phyloP scores from a whole-genome alignment of 1,140 invertebrate genomes.

The Tribolium castaneum region DNA sequence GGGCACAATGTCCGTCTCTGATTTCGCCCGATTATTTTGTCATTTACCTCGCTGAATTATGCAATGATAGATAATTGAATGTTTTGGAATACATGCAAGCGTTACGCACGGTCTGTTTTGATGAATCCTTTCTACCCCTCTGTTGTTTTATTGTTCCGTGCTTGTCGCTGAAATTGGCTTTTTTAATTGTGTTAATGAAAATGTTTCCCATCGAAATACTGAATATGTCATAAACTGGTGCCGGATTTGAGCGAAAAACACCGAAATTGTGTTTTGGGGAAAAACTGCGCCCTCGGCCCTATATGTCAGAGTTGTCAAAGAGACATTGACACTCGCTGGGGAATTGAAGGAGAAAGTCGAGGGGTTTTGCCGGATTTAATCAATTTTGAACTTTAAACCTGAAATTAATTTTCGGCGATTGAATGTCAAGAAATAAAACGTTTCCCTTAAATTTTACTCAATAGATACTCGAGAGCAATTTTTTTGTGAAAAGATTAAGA shows the following conservation, averaged over 20 bases:
- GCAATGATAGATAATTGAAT: constrained; percentile 40
- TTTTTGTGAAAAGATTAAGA: neutral
- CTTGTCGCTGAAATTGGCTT: constrained; percentile 26
- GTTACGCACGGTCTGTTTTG: neutral
- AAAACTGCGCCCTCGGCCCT: neutral
- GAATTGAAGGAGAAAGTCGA: neutral
- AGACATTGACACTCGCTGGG: neutral
- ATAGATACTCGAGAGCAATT: neutral
- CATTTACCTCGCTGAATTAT: constrained; percentile 28
- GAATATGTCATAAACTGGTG: constrained; percentile 14
- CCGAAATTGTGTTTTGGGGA: neutral
- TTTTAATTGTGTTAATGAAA: constrained; percentile 37
- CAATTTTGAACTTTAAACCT: neutral
- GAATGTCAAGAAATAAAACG: neutral
- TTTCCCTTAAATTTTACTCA: too few relatives aligned
- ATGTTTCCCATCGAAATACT: constrained; percentile 25
- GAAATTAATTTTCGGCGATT: neutral
- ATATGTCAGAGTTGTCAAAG: constrained; percentile 19
- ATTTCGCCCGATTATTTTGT: constrained; percentile 37
- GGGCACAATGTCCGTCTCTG: constrained; percentile 36
- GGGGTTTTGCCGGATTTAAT: neutral
- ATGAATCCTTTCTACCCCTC: neutral
- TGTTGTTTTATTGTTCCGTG: neutral
- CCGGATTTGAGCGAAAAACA: neutral
- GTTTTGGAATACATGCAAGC: constrained; percentile 1